Conservation (phyloP, 1,140 invertebrate species). For the Drosophila novamexicana region DNA sequence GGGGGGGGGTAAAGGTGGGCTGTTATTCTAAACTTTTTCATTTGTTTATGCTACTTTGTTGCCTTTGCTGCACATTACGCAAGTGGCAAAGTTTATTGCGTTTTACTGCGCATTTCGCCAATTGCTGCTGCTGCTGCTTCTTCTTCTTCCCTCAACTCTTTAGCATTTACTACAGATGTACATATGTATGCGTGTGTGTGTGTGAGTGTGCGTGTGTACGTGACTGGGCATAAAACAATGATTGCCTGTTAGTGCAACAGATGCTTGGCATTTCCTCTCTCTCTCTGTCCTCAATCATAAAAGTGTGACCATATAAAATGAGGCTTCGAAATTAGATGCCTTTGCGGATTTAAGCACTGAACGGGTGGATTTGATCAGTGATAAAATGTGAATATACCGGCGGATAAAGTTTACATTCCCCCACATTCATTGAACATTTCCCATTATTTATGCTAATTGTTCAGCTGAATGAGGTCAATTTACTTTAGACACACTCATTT, state of each 20-base stretch:
- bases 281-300: conserved; percentile 9
- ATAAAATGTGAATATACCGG: not conserved
- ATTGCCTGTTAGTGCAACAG: conserved; percentile 34
- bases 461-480: not conserved
- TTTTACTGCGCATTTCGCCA: conserved; percentile 67
- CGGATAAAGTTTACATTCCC: too few species aligned
- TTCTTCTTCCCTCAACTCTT: conserved; percentile 31
- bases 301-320: conserved; percentile 31
- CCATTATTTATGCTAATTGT: too few species aligned
- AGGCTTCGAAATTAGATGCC: not conserved
- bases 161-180: conserved; percentile 30
- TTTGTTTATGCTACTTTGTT: conserved; percentile 67
- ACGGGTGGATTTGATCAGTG: not conserved
- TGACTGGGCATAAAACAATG: conserved; percentile 41
- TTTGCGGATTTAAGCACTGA: not conserved
- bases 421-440: too few species aligned
- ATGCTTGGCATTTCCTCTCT: not conserved
- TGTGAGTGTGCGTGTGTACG: conserved; percentile 16
- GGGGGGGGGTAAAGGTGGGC: not conserved
- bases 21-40: conserved; percentile 61
- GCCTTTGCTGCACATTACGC: conserved; percentile 59
- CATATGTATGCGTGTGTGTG: not conserved
- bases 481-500: too few species aligned
- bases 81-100: conserved; percentile 72
- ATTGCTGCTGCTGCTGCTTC: conserved; percentile 19